phyloP scores from a whole-genome alignment of 2,113 vertebrate species.

The Xenotilapia flavipinnis region DNA sequence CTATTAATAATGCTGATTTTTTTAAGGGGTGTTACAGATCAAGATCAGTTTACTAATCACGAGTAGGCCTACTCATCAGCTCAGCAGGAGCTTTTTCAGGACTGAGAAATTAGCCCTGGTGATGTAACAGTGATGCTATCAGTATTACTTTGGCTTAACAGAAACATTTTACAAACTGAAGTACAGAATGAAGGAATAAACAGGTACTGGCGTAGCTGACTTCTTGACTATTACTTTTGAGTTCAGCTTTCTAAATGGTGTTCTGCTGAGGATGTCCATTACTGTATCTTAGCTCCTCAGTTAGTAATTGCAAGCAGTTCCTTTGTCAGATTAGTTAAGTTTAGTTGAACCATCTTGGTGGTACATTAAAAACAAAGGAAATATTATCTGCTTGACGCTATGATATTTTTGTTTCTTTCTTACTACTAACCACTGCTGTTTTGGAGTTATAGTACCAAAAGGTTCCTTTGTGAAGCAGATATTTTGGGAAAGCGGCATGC shows the following conservation, averaged over 20 bases:
- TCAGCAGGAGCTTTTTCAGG: background rate
- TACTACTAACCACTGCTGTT: background rate
- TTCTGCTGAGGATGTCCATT: background rate
- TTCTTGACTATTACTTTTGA: background rate
- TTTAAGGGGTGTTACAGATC: background rate
- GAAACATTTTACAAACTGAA: background rate
- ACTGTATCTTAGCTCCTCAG: background rate
- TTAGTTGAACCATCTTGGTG: background rate
- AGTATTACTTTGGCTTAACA: background rate
- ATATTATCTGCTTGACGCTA: background rate
- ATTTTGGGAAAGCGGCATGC: conserved; percentile 9
- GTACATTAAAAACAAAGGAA: background rate
- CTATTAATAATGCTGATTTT: background rate
- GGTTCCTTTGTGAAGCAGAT: background rate
- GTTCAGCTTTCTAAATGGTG: background rate
- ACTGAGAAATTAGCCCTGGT: background rate
- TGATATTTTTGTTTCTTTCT: background rate
- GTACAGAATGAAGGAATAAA: background rate
- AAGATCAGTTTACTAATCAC: background rate
- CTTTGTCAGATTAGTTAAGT: background rate
- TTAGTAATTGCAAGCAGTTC: background rate
- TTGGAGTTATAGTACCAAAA: background rate
- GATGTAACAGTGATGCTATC: background rate
- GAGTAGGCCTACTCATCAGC: background rate
- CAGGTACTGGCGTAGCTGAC: background rate